phyloP scores from a whole-genome alignment of 1,140 invertebrate genomes.

The Micrasema longulum region DNA sequence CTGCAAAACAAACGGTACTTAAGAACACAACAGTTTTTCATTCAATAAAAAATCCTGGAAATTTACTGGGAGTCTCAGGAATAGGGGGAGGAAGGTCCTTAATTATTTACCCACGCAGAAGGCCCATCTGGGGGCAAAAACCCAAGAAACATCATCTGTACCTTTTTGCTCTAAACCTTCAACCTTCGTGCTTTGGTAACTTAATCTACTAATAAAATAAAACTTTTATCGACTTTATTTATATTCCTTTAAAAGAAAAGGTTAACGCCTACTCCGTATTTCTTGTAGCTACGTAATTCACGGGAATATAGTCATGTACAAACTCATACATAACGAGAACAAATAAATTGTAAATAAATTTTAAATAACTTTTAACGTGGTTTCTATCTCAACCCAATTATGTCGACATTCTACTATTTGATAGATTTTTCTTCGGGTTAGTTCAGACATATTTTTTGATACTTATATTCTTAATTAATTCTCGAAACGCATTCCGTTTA shows the following conservation, averaged over 20 bases:
- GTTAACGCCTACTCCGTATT: too few relatives aligned
- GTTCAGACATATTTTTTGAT: too few relatives aligned
- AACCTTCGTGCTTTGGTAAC: slow-evolving; percentile 9
- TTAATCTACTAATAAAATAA: slow-evolving; percentile 14
- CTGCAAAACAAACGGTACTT: not conserved
- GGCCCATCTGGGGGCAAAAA: not conserved
- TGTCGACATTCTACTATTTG: too few relatives aligned
- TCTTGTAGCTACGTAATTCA: not conserved
- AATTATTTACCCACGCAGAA: slow-evolving; percentile 18
- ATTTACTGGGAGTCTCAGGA: not conserved
- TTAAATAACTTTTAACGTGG: too few relatives aligned
- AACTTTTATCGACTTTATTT: slow-evolving; percentile 26
- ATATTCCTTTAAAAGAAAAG: not conserved
- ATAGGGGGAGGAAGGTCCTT: not conserved
- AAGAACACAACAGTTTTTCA: slow-evolving; percentile 3
- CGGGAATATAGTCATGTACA: not conserved
- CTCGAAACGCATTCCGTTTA: too few relatives aligned
- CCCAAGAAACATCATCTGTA: not conserved
- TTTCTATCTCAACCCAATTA: too few relatives aligned
- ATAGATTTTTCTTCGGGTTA: too few relatives aligned
- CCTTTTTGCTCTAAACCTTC: slow-evolving; percentile 6
- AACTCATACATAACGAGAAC: too few relatives aligned
- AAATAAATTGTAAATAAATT: too few relatives aligned
- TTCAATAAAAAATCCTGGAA: not conserved
- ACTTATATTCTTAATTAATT: too few relatives aligned